Base-by-base conservation (phyloP, 2,113 vertebrate species). In the Phaetusa simplex region DNA sequence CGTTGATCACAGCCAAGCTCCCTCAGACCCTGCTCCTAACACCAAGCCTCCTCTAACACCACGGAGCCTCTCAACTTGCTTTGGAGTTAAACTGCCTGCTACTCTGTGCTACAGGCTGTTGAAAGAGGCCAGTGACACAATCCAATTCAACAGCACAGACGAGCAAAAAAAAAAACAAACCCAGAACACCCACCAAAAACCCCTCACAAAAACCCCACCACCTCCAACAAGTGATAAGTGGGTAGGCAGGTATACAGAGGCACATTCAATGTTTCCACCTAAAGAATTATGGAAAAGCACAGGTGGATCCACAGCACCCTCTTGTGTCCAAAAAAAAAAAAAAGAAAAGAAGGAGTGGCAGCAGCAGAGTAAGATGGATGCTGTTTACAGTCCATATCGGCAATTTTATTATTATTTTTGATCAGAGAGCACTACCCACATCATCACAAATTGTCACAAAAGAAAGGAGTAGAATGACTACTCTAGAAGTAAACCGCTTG, bases 231-330 rank as follows among this genome's bases (percentile, higher is more conserved):
- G 19, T 16, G 19, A 11, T 27, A 82, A 24, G 8, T 3, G 1
- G 23, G 34, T 55, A 81, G 14, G n/a, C 45, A 77, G 53, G 8
- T 21, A 61, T 5, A 12, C 26, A 40, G 5, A 14, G 2, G 19
- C 5, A 23, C 5, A 22, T 20, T 14, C n/a, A 69, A 29, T 5
- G 18, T 22, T 82, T 47, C 26, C 47, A 22, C 9, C 21, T 23
- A 26, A 43, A 74, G 47, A 42, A 14, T 6, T 7, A 30, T 3
- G 4, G 55, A 22, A 47, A 86, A 85, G 36, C 14, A 42, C 24
- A 52, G 2, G 27, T 62, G 55, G 64, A 77, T 72, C 85, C 65
- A 91, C 53, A 97, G 93, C 94, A 84, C 93, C 94, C 82, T 91
- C 95, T 94, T 50, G 92, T 1, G 65, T 80, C 66, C 52, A 71